Conservation (phyloP, 1,140 invertebrate species). For the Ceratina japonica region DNA sequence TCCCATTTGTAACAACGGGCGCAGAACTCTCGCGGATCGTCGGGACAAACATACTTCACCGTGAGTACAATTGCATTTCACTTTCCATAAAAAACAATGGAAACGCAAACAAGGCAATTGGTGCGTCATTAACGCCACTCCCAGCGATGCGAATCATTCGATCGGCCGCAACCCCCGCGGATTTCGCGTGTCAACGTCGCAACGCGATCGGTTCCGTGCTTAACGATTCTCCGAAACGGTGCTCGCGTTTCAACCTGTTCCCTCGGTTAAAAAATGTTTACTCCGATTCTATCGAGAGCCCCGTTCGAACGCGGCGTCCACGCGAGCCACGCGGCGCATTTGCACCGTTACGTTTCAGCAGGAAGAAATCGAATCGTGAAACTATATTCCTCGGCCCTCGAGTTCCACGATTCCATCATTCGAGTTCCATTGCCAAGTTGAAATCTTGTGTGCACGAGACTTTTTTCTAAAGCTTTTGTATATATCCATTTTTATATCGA, state of each 20-base stretch:
- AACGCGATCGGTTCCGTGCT: not conserved
- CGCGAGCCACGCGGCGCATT: not conserved
- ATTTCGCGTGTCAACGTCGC: not conserved
- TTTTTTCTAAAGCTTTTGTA: no score
- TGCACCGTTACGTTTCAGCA: slow-evolving; percentile 9
- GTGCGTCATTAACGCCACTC: not conserved
- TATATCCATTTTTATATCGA: no score
- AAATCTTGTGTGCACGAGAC: no score
- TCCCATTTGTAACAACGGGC: not conserved
- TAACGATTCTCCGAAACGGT: not conserved
- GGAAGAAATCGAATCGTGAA: slow-evolving; percentile 16
- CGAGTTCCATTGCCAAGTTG: slow-evolving; percentile 2
- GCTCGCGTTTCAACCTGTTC: not conserved
- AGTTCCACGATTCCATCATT: not conserved
- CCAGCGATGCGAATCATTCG: not conserved
- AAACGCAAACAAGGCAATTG: not conserved
- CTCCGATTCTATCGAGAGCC: not conserved
- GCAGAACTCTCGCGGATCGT: not conserved
- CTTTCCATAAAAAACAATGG: not conserved
- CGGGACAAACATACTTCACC: no score
- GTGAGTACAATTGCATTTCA: no score
- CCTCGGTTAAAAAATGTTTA: not conserved
- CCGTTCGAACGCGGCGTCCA: no score
- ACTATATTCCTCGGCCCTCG: not conserved
- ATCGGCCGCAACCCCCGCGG: not conserved